phyloP scores from a whole-genome alignment of 2,888 invertebrate species.

The Rotaria socialis region DNA sequence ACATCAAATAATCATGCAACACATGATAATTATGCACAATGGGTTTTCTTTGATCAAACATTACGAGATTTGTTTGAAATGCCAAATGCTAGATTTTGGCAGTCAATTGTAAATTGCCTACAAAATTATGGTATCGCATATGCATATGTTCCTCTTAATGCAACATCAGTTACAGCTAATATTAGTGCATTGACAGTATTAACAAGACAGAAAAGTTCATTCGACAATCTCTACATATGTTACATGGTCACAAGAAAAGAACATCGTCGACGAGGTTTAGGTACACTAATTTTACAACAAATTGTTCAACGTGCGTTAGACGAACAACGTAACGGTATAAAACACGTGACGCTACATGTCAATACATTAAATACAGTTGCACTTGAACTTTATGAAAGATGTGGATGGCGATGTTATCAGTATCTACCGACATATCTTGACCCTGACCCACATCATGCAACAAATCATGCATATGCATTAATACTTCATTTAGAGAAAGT shows the following conservation, averaged over 20 bases:
- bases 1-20: not conserved
- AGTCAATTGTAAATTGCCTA: not conserved
- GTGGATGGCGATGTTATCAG: not conserved
- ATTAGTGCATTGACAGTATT: not conserved
- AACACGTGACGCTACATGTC: not conserved
- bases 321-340: not conserved
- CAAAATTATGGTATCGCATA: not conserved
- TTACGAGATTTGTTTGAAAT: not conserved
- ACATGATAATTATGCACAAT: not conserved
- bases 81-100: not conserved
- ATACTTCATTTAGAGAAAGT: not conserved
- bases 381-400: not conserved
- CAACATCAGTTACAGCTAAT: not conserved
- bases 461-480: not conserved
- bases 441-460: not conserved
- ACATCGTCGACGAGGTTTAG: constrained; percentile 13
- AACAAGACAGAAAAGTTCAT: not conserved
- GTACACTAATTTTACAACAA: not conserved
- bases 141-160: not conserved
- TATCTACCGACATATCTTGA: not conserved
- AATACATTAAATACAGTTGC: constrained; percentile 22
- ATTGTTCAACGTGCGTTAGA: not conserved
- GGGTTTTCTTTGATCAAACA: not conserved
- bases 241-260: not conserved
- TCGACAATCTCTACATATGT: not conserved